phyloP scores from a whole-genome alignment of 2,113 vertebrate genomes.

The Rhinoptilus africanus region DNA sequence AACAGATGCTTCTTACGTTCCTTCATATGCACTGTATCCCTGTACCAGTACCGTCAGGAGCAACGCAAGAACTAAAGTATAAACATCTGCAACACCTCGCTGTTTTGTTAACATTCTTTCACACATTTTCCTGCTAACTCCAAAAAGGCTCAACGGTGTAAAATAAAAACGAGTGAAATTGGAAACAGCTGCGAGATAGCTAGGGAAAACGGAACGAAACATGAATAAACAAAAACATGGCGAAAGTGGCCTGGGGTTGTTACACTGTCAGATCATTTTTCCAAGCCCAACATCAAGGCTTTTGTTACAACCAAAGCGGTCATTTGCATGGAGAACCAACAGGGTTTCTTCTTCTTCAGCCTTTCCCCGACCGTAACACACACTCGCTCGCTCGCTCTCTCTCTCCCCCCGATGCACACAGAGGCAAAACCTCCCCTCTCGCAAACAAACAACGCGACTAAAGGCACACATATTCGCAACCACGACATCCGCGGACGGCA shows the following conservation, averaged over 20 bases:
- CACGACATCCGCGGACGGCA: background rate
- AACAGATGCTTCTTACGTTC: slow-evolving; percentile 60
- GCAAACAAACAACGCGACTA: background rate
- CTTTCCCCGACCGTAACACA: background rate
- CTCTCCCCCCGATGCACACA: background rate
- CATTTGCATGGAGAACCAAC: slow-evolving; percentile 75
- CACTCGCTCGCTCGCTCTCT: background rate
- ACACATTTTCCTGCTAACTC: slow-evolving; percentile 55
- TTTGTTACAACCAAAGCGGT: slow-evolving; percentile 75
- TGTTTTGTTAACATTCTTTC: slow-evolving; percentile 65
- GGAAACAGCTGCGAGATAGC: slow-evolving; percentile 51
- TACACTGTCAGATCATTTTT: slow-evolving; percentile 71
- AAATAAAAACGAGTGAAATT: background rate
- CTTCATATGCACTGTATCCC: slow-evolving; percentile 34
- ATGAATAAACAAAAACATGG: slow-evolving; percentile 79
- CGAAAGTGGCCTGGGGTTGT: slow-evolving; percentile 76
- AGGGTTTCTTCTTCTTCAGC: slow-evolving; percentile 57
- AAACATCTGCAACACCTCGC: slow-evolving; percentile 69
- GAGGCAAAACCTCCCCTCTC: background rate
- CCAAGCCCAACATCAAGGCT: slow-evolving; percentile 73
- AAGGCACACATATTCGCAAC: background rate
- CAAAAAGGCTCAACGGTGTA: background rate
- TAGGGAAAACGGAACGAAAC: slow-evolving; percentile 52
- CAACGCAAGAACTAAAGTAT: slow-evolving; percentile 59
- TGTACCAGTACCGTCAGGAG: slow-evolving; percentile 32